Conservation (phyloP, 2,113 vertebrate species). For the Aegotheles bennettii region DNA sequence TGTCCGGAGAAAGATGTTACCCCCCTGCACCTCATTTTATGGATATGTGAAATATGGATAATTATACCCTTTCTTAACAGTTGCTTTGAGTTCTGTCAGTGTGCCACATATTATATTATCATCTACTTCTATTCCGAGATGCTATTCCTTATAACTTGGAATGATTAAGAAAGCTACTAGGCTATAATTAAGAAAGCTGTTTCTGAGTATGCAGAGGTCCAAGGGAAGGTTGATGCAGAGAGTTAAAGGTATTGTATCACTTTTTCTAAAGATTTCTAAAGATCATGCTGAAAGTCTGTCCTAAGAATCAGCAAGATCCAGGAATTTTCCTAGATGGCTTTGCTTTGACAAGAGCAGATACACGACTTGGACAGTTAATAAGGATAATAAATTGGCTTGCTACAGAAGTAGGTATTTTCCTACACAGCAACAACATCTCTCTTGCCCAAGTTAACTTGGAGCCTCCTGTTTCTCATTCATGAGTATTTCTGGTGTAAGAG, state of each 20-base stretch:
- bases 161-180: conserved; percentile 1
- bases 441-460: neutral
- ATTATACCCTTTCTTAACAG: neutral
- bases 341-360: neutral
- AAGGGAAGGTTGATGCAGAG: neutral
- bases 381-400: neutral
- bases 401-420: neutral
- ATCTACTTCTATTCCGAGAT: neutral
- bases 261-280: neutral
- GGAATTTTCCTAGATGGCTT: neutral
- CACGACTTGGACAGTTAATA: neutral
- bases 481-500: neutral
- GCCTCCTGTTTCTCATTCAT: neutral
- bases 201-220: neutral
- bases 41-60: neutral
- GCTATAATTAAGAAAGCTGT: conserved; percentile 32
- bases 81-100: conserved; percentile 9
- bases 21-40: neutral
- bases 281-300: neutral
- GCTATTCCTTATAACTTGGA: conserved; percentile 20
- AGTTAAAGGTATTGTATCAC: neutral
- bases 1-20: neutral
- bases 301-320: neutral
- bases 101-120: neutral
- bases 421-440: neutral